phyloP scores from a whole-genome alignment of 2,113 vertebrate species.

The Petromus typicus region DNA sequence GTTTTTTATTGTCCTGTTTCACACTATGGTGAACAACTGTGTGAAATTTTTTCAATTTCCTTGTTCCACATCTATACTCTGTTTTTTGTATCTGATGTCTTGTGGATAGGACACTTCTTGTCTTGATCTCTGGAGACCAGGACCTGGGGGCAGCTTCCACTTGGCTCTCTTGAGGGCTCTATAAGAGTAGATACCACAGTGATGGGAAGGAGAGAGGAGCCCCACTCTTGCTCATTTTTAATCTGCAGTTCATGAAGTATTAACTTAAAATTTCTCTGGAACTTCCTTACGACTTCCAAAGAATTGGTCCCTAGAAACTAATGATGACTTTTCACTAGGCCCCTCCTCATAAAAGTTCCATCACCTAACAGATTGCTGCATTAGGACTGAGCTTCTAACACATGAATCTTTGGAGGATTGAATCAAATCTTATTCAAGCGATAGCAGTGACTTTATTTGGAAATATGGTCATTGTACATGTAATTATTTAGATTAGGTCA shows the following conservation, averaged over 20 bases:
- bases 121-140: not conserved
- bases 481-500: not conserved
- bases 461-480: not conserved
- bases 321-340: not conserved
- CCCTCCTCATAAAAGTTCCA: not conserved
- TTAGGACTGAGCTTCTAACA: not conserved
- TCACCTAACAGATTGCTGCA: not conserved
- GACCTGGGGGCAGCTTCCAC: not conserved
- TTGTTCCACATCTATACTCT: not conserved
- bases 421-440: not conserved
- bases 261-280: not conserved
- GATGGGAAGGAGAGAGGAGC: not conserved
- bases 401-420: not conserved
- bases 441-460: not conserved
- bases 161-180: not conserved
- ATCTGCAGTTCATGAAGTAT: not conserved
- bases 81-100: not conserved
- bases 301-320: not conserved
- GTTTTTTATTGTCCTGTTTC: not conserved
- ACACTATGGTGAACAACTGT: not conserved
- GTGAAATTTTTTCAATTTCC: not conserved
- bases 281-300: not conserved
- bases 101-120: not conserved
- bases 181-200: too few species aligned
- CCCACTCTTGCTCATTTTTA: not conserved